Evolutionary conservation across 2,888 invertebrate species (phyloP).

Genomic region (Sminthurides aquaticus): DNA sequence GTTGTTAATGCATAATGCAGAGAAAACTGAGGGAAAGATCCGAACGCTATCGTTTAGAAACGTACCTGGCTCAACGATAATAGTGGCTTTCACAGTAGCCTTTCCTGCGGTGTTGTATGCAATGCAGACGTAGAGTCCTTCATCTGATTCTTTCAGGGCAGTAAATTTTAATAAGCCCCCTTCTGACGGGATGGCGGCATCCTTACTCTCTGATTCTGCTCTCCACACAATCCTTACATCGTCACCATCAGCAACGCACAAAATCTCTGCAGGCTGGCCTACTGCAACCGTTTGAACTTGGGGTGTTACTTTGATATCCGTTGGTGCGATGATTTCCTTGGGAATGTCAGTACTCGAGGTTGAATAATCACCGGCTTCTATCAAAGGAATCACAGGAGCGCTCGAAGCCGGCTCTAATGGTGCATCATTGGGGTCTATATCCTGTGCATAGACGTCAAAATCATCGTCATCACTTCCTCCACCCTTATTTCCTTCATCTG

Average conservation of each 20-base stretch:
- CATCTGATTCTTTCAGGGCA: constrained; percentile 25
- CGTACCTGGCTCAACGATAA: constrained; percentile 1
- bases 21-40: too few relatives aligned
- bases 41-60: too few relatives aligned
- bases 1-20: not conserved
- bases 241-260: not conserved
- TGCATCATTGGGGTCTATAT: not conserved
- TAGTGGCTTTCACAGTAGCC: not conserved
- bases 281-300: not conserved
- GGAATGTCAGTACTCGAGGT: not conserved
- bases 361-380: not conserved
- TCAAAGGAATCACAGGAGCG: not conserved
- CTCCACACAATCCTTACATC: not conserved
- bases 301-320: not conserved
- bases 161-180: constrained; percentile 31
- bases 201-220: not conserved
- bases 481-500: too few relatives aligned
- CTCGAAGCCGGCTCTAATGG: not conserved
- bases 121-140: constrained; percentile 31
- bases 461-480: not conserved
- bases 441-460: not conserved
- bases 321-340: not conserved
- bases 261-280: not conserved
- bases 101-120: constrained; percentile 12
- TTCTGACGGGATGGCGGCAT: not conserved